Base-by-base conservation (phyloP, 2,797 vertebrate genomes). In the Craterocephalus amniculus region DNA sequence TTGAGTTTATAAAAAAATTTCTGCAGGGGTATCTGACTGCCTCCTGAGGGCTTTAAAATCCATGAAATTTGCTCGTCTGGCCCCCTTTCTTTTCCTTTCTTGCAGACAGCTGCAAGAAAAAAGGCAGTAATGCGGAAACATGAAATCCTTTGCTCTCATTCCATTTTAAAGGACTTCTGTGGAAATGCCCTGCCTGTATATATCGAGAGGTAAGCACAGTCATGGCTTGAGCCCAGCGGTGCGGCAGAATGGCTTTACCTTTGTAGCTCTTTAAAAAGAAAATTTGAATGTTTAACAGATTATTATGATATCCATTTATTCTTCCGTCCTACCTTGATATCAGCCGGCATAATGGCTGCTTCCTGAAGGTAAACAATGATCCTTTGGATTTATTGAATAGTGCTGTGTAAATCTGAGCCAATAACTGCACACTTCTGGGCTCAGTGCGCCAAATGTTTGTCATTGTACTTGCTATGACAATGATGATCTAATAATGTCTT, bases 1-100 rank as follows among this genome's bases (percentile, higher is more conserved):
- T 81, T 63, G 74, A 79, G 70, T 75, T 81, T 78, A 87, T 92
- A 84, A 85, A 84, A 87, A 90, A 77, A 91, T 90, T 84, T 88
- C 85, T 78, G 74, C 64, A 83, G 75, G 81, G 55, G 67, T 65
- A 81, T 85, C 72, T 67, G 60, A 20, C 67, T 72, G 57, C 80
- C 76, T 85, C 68, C 74, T 0, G 38, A 62, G 69, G 74, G 76
- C 70, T 84, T 83, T 77, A 79, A 66, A 88, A 91, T 82, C 79
- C 80, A 82, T 85, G 80, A 85, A 84, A 88, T 88, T 69, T 59
- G 70, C 83, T 89, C 72, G 65, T 76, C 78, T 84, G 63, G 18
- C 9, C 68, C 57, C 55, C 45, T 52, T 52, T 58, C 31, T 36
- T 26, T 40, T 16, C 32, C 34, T 62, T 59, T 51, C 77, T 79